Base-by-base conservation (phyloP, 2,888 invertebrate species). In the Autographa gamma region DNA sequence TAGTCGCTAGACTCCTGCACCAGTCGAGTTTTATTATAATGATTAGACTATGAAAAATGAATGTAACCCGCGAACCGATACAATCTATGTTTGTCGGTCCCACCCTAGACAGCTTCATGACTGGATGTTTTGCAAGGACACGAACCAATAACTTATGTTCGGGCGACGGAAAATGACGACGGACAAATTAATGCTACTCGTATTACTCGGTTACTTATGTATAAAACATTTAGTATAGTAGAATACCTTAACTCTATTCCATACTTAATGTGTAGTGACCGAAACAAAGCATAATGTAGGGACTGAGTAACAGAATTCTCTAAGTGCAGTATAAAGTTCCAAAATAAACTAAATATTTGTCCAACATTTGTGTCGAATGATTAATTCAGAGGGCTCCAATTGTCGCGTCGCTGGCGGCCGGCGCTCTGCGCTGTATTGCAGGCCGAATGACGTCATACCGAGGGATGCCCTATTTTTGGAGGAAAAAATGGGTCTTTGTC, bases 381-480 rank as follows among this genome's bases (percentile, higher is more conserved):
- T 38, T 58, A 66, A 69, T 79, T 59, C 61, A 60, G 25, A n/a
- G 19, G 38, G 31, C 52, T 64, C 31, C 58, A 41, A 65, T 11
- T 52, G 60, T 60, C 58, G 43, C 56, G 48, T 58, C 38, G 60
- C 18, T 16, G 25, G 68, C 69, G 34, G 68, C 69, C n/a, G 48
- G 69, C 52, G 63, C 16, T 60, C 59, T 60, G 60, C 60, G 54
- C 58, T 65, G 19, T 73, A 69, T 38, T 73, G 85, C 86, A 85
- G 81, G 82, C 83, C 79, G 75, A 71, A 81, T 86, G 85, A 86
- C 87, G 86, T 87, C 87, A 87, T 62, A 41, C 72, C 72, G 72
- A 76, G 78, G 74, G 76, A 68, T 86, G 90, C 82, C 90, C 90
- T 90, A 89, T 90, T 87, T 90, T 85, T 82, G 81, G 79, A 72